These are phyloP conservation scores for Eueides isabella DNA, from an alignment of 1,140 invertebrate genomes.

Conservation along the genomic window DNA sequence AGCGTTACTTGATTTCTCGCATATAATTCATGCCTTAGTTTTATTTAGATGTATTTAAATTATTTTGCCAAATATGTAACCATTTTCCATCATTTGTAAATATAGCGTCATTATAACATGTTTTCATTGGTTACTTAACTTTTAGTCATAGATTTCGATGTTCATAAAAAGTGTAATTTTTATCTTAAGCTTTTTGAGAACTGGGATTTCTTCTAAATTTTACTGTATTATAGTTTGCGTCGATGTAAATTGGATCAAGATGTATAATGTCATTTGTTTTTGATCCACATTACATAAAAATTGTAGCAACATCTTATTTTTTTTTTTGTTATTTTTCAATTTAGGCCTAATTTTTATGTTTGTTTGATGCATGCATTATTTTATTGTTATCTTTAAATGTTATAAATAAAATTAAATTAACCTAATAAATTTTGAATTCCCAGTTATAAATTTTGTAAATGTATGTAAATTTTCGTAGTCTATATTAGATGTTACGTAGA, in stretches of 20 bases:
- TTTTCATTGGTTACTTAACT: constrained; percentile 58
- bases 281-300: neutral
- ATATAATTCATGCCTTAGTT: constrained; percentile 50
- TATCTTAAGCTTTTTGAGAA: constrained; percentile 50
- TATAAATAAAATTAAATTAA: constrained; percentile 19
- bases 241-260: neutral
- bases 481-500: constrained; percentile 80
- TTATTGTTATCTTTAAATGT: constrained; percentile 19
- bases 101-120: constrained; percentile 58
- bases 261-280: neutral
- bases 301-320: constrained; percentile 8
- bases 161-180: constrained; percentile 50
- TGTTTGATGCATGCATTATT: constrained; percentile 32
- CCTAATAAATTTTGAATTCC: constrained; percentile 49
- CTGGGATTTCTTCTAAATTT: constrained; percentile 50
- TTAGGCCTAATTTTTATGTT: constrained; percentile 33
- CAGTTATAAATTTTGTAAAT: constrained; percentile 75
- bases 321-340: constrained; percentile 26
- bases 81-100: constrained; percentile 67
- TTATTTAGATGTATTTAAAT: constrained; percentile 69
- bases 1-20: constrained; percentile 27
- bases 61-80: constrained; percentile 76
- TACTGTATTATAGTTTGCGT: neutral
- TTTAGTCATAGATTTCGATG: constrained; percentile 57
- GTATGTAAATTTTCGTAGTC: constrained; percentile 77